A percentile compares a stretch with the other conserved stretches of the same genome.
These are phyloP conservation scores for Drosophila longiperda DNA, from an alignment of 2,888 invertebrate species.

Conservation along the genomic window DNA sequence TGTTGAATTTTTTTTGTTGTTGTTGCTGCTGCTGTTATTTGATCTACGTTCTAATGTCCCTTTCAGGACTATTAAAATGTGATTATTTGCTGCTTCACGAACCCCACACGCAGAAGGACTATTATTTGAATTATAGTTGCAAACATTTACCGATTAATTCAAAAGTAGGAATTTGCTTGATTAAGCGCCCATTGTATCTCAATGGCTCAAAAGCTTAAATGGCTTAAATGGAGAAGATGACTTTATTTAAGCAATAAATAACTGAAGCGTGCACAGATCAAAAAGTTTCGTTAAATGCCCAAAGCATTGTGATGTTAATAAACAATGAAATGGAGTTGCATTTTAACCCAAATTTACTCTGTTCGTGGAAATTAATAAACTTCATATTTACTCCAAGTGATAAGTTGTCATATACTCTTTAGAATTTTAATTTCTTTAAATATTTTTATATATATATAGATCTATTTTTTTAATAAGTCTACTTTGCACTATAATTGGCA, in stretches of 20 bases:
- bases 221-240: background rate
- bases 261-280: background rate
- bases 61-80: conserved; percentile 60
- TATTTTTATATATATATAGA: background rate
- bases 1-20: conserved; percentile 60
- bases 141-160: conserved; percentile 27
- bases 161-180: conserved; percentile 9
- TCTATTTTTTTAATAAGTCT: background rate
- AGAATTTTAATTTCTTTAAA: background rate
- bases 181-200: conserved; percentile 47
- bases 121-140: conserved; percentile 22
- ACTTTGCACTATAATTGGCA: background rate
- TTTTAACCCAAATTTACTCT: background rate
- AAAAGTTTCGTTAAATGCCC: background rate
- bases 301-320: background rate
- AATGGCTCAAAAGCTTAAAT: conserved; percentile 32
- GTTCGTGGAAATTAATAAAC: background rate
- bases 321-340: background rate
- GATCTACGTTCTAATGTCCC: conserved; percentile 54
- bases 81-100: conserved; percentile 48
- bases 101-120: conserved; percentile 11
- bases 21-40: conserved; percentile 50
- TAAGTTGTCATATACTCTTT: background rate
- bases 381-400: background rate
- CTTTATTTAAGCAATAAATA: conserved; percentile 15